A percentile compares a stretch with the other conserved stretches of the same genome.
These are phyloP conservation scores for Plodia interpunctella DNA, from an alignment of 1,140 invertebrate species.

Conservation along the genomic window DNA sequence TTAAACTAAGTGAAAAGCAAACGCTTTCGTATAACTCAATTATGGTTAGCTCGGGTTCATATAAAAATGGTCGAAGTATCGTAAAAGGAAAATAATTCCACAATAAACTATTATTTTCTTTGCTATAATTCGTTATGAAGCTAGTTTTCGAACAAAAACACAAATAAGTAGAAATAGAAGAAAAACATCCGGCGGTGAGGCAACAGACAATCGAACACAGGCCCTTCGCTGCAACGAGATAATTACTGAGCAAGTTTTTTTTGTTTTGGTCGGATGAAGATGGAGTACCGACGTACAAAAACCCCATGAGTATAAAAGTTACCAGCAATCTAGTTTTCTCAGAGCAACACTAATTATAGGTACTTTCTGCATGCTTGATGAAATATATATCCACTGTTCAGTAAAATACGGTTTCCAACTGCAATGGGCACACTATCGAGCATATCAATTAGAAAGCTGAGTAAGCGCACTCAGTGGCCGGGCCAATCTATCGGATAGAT, in stretches of 20 bases:
- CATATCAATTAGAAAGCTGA: slow-evolving; percentile 12
- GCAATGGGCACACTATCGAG: slow-evolving; percentile 6
- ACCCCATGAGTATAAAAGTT: slow-evolving; percentile 20
- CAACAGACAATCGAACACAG: slow-evolving; percentile 59
- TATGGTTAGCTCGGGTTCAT: neutral
- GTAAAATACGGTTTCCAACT: neutral
- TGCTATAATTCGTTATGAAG: neutral
- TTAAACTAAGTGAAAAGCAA: slow-evolving; percentile 44
- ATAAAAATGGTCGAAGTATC: neutral
- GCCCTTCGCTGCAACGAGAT: slow-evolving; percentile 41
- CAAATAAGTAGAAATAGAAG: slow-evolving; percentile 42
- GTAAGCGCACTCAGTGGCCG: slow-evolving; percentile 6
- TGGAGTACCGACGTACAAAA: slow-evolving; percentile 22
- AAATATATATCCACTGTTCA: neutral
- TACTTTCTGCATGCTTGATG: neutral
- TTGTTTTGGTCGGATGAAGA: slow-evolving; percentile 30
- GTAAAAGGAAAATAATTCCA: neutral
- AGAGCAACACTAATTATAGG: no score
- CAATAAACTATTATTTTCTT: neutral
- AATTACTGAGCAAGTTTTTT: slow-evolving; percentile 43
- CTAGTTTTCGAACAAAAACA: neutral
- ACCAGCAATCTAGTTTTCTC: neutral
- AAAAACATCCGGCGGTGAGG: slow-evolving; percentile 56
- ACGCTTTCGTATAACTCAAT: slow-evolving; percentile 27
- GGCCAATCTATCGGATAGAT: slow-evolving; percentile 9